Conservation (phyloP, 2,797 vertebrate species). For the Eidolon dupreanum region DNA sequence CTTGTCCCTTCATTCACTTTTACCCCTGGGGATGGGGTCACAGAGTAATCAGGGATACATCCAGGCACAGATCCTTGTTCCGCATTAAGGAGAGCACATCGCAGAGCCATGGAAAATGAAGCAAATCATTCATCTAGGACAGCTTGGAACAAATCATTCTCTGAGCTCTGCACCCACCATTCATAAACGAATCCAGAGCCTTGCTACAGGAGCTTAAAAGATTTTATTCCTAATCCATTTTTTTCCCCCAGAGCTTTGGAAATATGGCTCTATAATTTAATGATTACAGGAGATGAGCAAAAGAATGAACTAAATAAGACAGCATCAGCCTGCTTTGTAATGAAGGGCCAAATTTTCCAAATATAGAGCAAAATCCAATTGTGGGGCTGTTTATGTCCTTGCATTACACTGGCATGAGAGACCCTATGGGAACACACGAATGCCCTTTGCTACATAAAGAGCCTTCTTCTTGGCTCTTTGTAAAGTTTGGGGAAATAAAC, state of each 20-base stretch:
- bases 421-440: background rate
- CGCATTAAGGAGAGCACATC: slow-evolving; percentile 28
- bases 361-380: slow-evolving; percentile 79
- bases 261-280: slow-evolving; percentile 74
- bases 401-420: slow-evolving; percentile 22
- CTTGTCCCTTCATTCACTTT: background rate
- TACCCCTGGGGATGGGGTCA: background rate
- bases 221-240: slow-evolving; percentile 74
- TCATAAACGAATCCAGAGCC: slow-evolving; percentile 51
- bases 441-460: background rate
- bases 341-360: slow-evolving; percentile 68
- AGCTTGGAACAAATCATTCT: slow-evolving; percentile 65
- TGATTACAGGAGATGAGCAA: slow-evolving; percentile 78
- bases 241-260: slow-evolving; percentile 68
- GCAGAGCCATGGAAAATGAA: slow-evolving; percentile 39
- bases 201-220: slow-evolving; percentile 55
- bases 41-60: slow-evolving; percentile 20
- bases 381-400: slow-evolving; percentile 51
- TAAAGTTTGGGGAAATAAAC: background rate
- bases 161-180: slow-evolving; percentile 44
- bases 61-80: background rate
- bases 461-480: background rate
- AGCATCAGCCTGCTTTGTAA: slow-evolving; percentile 66
- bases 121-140: slow-evolving; percentile 55
- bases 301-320: slow-evolving; percentile 66